Evolutionary conservation across 2,888 invertebrate species (phyloP), one percentile per base, ranked within the genome.

Genomic region (Epiblema foenella): DNA sequence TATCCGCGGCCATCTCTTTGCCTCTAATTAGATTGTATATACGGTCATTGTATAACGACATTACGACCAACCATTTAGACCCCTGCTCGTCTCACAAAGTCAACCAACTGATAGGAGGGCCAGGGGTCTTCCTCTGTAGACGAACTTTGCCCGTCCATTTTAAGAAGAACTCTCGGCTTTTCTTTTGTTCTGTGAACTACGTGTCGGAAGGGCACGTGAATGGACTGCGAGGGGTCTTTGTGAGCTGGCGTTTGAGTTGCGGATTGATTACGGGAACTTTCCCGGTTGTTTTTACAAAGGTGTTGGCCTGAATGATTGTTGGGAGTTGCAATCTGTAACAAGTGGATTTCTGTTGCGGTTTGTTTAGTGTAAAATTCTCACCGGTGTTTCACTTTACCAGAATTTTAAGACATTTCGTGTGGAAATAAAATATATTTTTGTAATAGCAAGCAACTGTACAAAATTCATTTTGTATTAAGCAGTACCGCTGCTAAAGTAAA

Each of bases 11-110:
- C 75, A 78, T 78, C 74, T 77, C 75, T 74, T 76, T 76, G 74
- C 73, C 76, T 73, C 75, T 79, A 79, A 80, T 79, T 79, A 76
- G 77, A 78, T 77, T 78, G 73, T 57, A 66, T 65, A 63, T 68
- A 72, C 74, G 76, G 74, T 74, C 76, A 75, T 59, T 59, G 49
- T 63, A 62, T 42, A 24, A 42, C 51, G 60, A 73, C 58, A 62
- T 52, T 17, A 33, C 12, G 56, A 5, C 66, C 71, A 56, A 37
- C 4, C 15, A 17, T 10, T 56, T 18, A 62, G 71, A 67, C 15
- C 59, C 39, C 4, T 57, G 15, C 11, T n/a, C n/a, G 24, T 33
- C 29, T 10, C 24, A 17, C 33, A 24, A 20, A 17, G 20, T 10
- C 37, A 51, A 60, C 33, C 15, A 18, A 5, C 17, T n/a, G 8